phyloP scores from a whole-genome alignment of 1,140 invertebrate genomes.

The Dinothrombium tinctorium region DNA sequence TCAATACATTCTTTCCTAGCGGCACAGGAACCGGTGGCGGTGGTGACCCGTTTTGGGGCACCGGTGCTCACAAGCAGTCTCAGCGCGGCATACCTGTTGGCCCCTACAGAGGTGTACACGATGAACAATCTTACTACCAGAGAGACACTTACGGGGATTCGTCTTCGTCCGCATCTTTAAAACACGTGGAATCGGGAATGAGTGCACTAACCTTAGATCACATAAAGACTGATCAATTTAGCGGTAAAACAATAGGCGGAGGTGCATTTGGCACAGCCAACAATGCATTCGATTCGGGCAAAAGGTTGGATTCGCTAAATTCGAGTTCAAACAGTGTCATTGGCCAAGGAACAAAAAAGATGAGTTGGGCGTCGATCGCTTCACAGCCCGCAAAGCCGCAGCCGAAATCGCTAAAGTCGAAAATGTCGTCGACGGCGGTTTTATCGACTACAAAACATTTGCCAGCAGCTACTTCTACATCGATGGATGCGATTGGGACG shows the following conservation, averaged over 20 bases:
- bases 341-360: conserved; percentile 36
- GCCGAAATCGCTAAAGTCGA: conserved; percentile 40
- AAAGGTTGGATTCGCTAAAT: background rate
- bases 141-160: background rate
- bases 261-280: conserved; percentile 12
- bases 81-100: background rate
- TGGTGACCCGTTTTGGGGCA: conserved; percentile 8
- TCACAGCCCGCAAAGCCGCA: conserved; percentile 82
- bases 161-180: conserved; percentile 11
- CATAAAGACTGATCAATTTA: background rate
- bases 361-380: conserved; percentile 90
- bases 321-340: conserved; percentile 10
- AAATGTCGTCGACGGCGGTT: conserved; percentile 30
- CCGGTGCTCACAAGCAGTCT: conserved; percentile 1
- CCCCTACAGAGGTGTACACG: background rate
- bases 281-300: background rate
- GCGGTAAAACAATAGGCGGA: conserved; percentile 7
- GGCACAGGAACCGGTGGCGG: background rate
- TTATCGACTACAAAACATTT: conserved; percentile 17
- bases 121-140: background rate
- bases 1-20: background rate
- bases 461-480: conserved; percentile 9
- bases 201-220: conserved; percentile 16
- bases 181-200: conserved; percentile 19
- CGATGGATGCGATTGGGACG: background rate